Percentiles rank a stretch among this genome's conserved stretches.
Evolutionary conservation across 1,140 invertebrate genomes (phyloP).

Genomic region (Pinna nobilis): DNA sequence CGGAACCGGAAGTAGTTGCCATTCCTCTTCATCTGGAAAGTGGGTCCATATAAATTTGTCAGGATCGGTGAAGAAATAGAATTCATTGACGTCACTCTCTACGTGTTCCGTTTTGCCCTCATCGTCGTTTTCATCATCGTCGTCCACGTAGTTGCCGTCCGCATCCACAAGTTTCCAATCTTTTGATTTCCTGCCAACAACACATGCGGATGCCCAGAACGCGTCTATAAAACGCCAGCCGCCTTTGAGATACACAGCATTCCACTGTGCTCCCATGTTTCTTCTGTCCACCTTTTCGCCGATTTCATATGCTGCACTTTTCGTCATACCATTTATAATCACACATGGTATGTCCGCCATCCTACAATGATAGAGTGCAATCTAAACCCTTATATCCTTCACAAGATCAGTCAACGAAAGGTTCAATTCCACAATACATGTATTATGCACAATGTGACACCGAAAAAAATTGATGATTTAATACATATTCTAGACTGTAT

Average conservation of each 20-base stretch:
- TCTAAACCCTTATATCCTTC: not conserved
- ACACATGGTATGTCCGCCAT: constrained; percentile 29
- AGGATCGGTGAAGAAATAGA: constrained; percentile 52
- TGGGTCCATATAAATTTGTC: constrained; percentile 56
- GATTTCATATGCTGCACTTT: constrained; percentile 22
- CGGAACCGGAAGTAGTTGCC: constrained; percentile 53
- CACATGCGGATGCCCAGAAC: constrained; percentile 27
- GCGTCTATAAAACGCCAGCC: constrained; percentile 32
- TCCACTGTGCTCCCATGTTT: constrained; percentile 21
- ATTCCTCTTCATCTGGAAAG: constrained; percentile 55
- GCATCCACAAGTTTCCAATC: constrained; percentile 24
- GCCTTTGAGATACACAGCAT: constrained; percentile 16
- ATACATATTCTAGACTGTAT: too few relatives aligned
- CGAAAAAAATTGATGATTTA: too few relatives aligned
- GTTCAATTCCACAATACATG: too few relatives aligned
- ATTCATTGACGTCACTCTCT: constrained; percentile 45
- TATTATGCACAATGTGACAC: too few relatives aligned
- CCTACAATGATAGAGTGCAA: not conserved
- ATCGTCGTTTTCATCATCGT: constrained; percentile 18
- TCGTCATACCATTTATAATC: constrained; percentile 32
- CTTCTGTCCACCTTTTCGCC: constrained; percentile 19
- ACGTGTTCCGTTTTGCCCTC: not conserved
- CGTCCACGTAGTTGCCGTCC: constrained; percentile 17
- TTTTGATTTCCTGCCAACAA: constrained; percentile 13
- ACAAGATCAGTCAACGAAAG: too few relatives aligned